These are phyloP conservation scores for Lipophrys pholis DNA, from an alignment of 2,113 vertebrate genomes.

Conservation along the genomic window DNA sequence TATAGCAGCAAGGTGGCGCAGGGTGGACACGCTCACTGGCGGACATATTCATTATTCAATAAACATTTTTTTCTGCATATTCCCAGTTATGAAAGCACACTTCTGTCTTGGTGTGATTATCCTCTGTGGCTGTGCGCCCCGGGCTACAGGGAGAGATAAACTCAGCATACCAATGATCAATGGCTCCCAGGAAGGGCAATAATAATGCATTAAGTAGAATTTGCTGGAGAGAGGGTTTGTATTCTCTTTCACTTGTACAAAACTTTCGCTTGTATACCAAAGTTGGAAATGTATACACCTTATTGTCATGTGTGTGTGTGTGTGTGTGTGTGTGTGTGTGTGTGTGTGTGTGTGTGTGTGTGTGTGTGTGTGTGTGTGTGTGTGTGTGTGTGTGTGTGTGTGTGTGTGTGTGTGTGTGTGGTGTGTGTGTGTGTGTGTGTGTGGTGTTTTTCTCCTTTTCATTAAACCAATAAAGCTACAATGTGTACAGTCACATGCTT, in stretches of 20 bases:
- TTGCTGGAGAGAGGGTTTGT: conserved; percentile 15
- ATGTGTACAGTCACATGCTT: no score
- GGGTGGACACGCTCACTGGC: conserved; percentile 25
- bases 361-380: no score
- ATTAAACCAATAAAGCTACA: no score
- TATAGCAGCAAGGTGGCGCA: conserved; percentile 50
- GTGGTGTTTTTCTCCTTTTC: no score
- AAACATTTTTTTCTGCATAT: conserved; percentile 56
- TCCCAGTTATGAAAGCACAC: conserved; percentile 55
- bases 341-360: no score
- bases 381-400: no score
- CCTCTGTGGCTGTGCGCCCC: conserved; percentile 28
- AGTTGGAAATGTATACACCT: not conserved
- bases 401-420: no score
- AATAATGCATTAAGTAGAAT: conserved; percentile 30
- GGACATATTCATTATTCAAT: conserved; percentile 72
- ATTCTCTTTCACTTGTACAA: conserved; percentile 27
- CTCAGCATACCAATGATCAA: conserved; percentile 40
- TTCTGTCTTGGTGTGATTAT: conserved; percentile 49
- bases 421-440: no score
- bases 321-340: no score
- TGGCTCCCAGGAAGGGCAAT: conserved; percentile 36
- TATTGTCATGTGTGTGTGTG: no score
- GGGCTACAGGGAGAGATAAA: conserved; percentile 47
- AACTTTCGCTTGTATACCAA: conserved; percentile 13